These are phyloP conservation scores for Noctua fimbriata DNA, from an alignment of 2,888 invertebrate genomes.

Conservation along the genomic window DNA sequence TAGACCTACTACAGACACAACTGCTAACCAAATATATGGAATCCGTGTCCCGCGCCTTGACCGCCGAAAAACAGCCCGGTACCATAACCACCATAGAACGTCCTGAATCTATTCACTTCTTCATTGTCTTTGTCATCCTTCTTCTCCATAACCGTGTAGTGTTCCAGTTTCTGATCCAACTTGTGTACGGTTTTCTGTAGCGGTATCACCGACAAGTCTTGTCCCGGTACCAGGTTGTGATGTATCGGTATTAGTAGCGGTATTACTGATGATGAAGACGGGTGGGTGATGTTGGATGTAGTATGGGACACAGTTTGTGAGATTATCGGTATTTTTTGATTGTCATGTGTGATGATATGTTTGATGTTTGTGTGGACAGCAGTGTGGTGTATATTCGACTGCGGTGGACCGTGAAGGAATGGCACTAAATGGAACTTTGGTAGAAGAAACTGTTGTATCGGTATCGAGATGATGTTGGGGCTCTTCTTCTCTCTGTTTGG, in stretches of 20 bases:
- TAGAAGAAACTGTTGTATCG: slow-evolving; percentile 69
- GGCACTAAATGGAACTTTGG: slow-evolving; percentile 81
- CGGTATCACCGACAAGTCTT: slow-evolving; percentile 85
- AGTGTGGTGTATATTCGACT: slow-evolving; percentile 76
- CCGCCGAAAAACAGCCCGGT: slow-evolving; percentile 84
- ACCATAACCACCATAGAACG: slow-evolving; percentile 84
- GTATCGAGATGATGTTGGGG: slow-evolving; percentile 73
- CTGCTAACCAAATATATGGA: slow-evolving; percentile 81
- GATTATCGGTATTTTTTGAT: slow-evolving; percentile 73
- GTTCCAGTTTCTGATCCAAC: slow-evolving; percentile 69
- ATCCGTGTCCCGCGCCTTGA: slow-evolving; percentile 86
- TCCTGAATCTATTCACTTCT: slow-evolving; percentile 77
- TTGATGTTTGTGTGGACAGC: slow-evolving; percentile 70
- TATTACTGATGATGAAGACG: slow-evolving; percentile 68
- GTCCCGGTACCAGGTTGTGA: slow-evolving; percentile 78
- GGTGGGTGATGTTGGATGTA: slow-evolving; percentile 74
- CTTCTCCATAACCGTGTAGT: slow-evolving; percentile 71
- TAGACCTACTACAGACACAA: slow-evolving; percentile 36
- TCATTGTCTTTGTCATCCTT: slow-evolving; percentile 75
- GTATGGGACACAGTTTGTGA: slow-evolving; percentile 75
- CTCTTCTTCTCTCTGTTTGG: slow-evolving; percentile 72
- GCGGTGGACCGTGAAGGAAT: slow-evolving; percentile 65
- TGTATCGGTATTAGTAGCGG: slow-evolving; percentile 77
- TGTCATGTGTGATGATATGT: slow-evolving; percentile 72
- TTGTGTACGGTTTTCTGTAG: slow-evolving; percentile 74